Evolutionary conservation across 2,113 vertebrate species (phyloP).

Genomic region (Hystrix cristata): DNA sequence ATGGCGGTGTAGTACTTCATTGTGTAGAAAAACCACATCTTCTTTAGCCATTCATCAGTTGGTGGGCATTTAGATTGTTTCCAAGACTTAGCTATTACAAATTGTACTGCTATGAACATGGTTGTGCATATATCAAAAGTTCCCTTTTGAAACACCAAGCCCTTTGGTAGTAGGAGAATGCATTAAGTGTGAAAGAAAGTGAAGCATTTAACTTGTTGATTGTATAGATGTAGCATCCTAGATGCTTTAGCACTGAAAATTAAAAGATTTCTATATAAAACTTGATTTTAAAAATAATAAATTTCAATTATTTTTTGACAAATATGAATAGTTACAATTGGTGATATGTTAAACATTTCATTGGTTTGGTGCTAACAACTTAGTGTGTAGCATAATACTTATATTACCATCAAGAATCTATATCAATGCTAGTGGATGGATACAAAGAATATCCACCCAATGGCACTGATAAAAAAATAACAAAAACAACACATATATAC

Average conservation of each 20-base stretch:
- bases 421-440: rapidly evolving
- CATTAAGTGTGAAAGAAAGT: background rate
- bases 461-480: background rate
- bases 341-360: background rate
- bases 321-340: background rate
- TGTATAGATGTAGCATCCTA: background rate
- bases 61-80: too few relatives aligned
- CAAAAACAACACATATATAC: background rate
- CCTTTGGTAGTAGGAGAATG: background rate
- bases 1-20: too few relatives aligned
- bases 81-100: too few relatives aligned
- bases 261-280: background rate
- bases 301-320: background rate
- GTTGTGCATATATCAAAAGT: background rate
- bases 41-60: too few relatives aligned
- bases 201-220: background rate
- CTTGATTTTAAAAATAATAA: background rate
- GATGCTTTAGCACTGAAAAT: background rate
- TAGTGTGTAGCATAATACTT: background rate
- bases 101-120: too few relatives aligned
- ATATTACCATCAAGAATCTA: background rate
- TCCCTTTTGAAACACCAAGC: background rate
- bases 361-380: too few relatives aligned
- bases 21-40: too few relatives aligned
- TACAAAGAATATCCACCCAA: background rate